Conservation (phyloP, 2,888 invertebrate species). For the Brachypalpus laphriformis region DNA sequence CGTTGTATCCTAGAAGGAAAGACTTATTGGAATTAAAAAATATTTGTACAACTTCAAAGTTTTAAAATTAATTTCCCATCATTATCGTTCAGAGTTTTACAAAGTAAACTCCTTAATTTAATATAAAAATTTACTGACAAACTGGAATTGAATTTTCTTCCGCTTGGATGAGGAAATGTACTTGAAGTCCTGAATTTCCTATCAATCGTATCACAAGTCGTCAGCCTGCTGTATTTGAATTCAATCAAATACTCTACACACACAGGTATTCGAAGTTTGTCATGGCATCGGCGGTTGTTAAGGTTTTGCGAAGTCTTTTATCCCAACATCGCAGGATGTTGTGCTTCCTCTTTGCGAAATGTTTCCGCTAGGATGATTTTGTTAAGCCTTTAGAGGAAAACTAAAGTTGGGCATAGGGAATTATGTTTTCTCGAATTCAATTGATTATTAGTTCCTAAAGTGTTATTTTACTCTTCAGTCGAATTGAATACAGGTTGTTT, state of each 20-base stretch:
- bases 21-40: no score
- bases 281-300: slow-evolving; percentile 36
- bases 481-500: not conserved
- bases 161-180: slow-evolving; percentile 36
- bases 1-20: no score
- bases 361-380: slow-evolving; percentile 54
- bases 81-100: not conserved
- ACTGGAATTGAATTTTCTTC: slow-evolving; percentile 45
- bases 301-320: slow-evolving; percentile 45
- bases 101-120: slow-evolving; percentile 8
- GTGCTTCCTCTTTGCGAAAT: slow-evolving; percentile 56
- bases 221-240: slow-evolving; percentile 51
- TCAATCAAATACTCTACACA: slow-evolving; percentile 45
- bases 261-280: slow-evolving; percentile 54
- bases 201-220: slow-evolving; percentile 42
- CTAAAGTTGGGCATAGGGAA: slow-evolving; percentile 13
- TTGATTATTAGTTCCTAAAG: slow-evolving; percentile 3
- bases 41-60: not conserved
- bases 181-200: slow-evolving; percentile 44
- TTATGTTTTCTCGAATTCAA: slow-evolving; percentile 27
- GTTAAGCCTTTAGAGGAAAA: slow-evolving; percentile 40
- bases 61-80: slow-evolving; percentile 6
- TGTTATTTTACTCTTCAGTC: not conserved
- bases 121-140: slow-evolving; percentile 15
- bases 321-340: slow-evolving; percentile 53